Conservation (phyloP, 2,888 invertebrate species). For the Synanthedon andrenaeformis region DNA sequence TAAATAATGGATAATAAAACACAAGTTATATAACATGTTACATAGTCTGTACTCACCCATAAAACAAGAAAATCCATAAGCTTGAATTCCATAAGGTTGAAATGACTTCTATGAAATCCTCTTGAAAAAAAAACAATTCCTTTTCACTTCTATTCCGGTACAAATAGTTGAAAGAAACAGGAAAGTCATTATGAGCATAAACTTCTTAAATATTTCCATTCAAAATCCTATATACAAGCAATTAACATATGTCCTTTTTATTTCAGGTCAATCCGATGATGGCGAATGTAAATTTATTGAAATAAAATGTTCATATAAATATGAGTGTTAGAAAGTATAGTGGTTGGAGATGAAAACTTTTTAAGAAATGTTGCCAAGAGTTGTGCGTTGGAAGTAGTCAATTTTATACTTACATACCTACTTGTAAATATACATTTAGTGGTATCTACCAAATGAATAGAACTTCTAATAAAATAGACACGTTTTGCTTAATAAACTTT, state of each 20-base stretch:
- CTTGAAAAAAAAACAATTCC: too few relatives aligned
- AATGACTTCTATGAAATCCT: too few relatives aligned
- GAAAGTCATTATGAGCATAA: too few relatives aligned
- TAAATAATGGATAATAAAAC: too few relatives aligned
- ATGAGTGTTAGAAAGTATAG: constrained; percentile 51
- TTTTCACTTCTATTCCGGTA: too few relatives aligned
- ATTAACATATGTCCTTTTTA: constrained; percentile 5
- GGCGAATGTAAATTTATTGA: constrained; percentile 16
- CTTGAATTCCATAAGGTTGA: too few relatives aligned
- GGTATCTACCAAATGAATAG: constrained; percentile 24
- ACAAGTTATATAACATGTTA: too few relatives aligned
- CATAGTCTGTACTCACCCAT: too few relatives aligned
- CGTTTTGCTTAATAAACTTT: constrained; percentile 55
- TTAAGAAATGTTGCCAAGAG: constrained; percentile 37
- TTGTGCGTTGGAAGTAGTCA: constrained; percentile 47
- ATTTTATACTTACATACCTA: constrained; percentile 51
- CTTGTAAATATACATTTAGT: constrained; percentile 55
- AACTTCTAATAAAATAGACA: constrained; percentile 47
- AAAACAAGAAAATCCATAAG: too few relatives aligned
- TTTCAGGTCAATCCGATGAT: constrained; percentile 59
- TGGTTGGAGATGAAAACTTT: constrained; percentile 36
- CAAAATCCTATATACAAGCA: too few relatives aligned
- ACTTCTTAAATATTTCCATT: too few relatives aligned
- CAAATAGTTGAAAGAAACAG: too few relatives aligned
- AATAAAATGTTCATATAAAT: constrained; percentile 33